These are phyloP conservation scores for Pungitius pungitius DNA, from an alignment of 2,113 vertebrate species.

Conservation along the genomic window DNA sequence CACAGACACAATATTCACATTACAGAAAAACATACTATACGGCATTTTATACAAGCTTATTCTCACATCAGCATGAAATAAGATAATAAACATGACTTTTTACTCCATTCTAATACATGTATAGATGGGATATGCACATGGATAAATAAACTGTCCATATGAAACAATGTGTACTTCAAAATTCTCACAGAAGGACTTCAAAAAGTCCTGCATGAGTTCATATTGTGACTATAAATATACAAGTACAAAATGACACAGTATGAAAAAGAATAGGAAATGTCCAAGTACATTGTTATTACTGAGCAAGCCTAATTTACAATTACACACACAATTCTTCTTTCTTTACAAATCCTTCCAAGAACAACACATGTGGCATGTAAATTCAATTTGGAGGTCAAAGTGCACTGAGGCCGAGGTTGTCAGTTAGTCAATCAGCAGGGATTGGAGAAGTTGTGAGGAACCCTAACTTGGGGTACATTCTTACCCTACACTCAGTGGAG, in stretches of 20 bases:
- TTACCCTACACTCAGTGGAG: not conserved
- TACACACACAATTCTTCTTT: not conserved
- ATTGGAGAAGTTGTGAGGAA: not conserved
- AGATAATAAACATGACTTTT: not conserved
- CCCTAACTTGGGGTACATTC: not conserved
- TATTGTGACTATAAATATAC: not conserved
- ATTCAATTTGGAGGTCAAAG: conserved; percentile 16
- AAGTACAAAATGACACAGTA: conserved; percentile 8
- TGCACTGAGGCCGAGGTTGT: not conserved
- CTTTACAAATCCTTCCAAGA: conserved; percentile 27
- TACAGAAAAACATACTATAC: not conserved
- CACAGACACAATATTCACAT: not conserved
- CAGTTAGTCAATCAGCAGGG: not conserved
- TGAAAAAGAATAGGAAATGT: not conserved
- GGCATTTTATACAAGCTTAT: not conserved
- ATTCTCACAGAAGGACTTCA: conserved; percentile 21
- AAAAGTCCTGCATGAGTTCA: not conserved
- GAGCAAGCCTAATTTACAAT: not conserved
- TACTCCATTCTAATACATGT: not conserved
- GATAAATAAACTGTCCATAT: conserved; percentile 17
- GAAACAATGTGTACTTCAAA: conserved; percentile 20
- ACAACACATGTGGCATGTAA: conserved; percentile 3
- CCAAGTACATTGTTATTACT: not conserved
- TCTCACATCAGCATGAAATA: not conserved
- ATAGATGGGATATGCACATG: not conserved